Evolutionary conservation across 2,113 vertebrate species (phyloP), one percentile per base, ranked within the genome.

Genomic region (Oreochromis niloticus): DNA sequence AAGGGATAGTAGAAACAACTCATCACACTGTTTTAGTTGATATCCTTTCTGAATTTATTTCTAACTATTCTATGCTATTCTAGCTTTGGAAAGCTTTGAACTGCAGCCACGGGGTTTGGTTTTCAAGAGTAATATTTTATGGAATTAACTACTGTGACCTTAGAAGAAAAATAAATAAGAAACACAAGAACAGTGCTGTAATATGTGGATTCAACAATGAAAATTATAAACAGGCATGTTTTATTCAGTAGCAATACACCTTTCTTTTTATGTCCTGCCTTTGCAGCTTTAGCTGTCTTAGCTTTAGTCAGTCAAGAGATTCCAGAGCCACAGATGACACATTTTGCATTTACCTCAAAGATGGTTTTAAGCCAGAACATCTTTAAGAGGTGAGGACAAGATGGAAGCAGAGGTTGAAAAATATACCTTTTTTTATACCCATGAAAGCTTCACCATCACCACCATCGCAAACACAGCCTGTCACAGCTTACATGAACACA

Each of bases 401-500:
- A 32, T 43, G 78, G 68, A 66, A 48, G 22, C 39, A 52, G 30
- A 61, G 17, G 41, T 32, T 81, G 61, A 82, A 82, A 78, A 84
- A 68, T 71, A 43, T 43, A 6, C 36, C 5, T 71, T 94, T 91
- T 32, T 87, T 87, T 80, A 89, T 91, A 73, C 55, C 55, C 36
- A 88, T 14, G 85, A 86, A 68, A 66, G 81, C 59, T 86, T 73
- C 46, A 19, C 73, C 57, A 82, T 82, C 43, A 86, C 17, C 59
- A 63, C 52, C 52, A 84, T 82, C 68, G 82, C 54, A 89, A 84
- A 68, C 78, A 87, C 61, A 85, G 59, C 27, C 73, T 87, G 82
- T 92, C 78, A 92, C 56, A 61, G 11, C 39, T 81, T 78, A 81
- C 63, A 27, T n/a, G 46, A 82, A 68, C 59, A 71, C 85, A 82